These are phyloP conservation scores for Drosophila koepferae DNA, from an alignment of 2,888 invertebrate genomes.

Conservation along the genomic window DNA sequence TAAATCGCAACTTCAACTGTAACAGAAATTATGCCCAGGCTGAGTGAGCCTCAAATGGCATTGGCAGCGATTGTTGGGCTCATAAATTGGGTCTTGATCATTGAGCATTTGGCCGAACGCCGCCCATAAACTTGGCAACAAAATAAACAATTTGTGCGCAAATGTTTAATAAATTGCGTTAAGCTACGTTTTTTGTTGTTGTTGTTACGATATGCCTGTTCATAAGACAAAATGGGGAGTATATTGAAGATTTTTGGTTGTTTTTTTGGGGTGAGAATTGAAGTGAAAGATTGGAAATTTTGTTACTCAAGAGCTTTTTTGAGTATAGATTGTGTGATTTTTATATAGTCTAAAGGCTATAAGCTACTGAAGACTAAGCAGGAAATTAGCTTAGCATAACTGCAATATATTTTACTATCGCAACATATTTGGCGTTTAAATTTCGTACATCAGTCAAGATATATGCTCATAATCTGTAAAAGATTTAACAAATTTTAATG, in stretches of 20 bases:
- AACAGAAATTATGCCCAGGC: conserved; percentile 14
- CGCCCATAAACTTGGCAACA: conserved; percentile 59
- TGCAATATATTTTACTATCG: no score
- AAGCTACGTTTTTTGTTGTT: conserved; percentile 42
- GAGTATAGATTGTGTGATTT: no score
- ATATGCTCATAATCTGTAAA: no score
- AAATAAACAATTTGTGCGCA: conserved; percentile 75
- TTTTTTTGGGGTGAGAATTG: no score
- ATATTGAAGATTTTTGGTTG: not conserved
- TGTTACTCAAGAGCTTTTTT: no score
- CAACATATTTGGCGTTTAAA: no score
- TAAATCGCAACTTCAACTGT: conserved; percentile 24
- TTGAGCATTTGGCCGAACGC: conserved; percentile 31
- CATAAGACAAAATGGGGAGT: not conserved
- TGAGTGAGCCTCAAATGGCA: conserved; percentile 11
- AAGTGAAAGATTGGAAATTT: not conserved
- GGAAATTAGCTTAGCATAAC: no score
- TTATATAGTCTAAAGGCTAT: no score
- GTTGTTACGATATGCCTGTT: not conserved
- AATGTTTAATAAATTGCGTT: conserved; percentile 75
- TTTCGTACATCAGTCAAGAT: no score
- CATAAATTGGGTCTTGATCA: conserved; percentile 62
- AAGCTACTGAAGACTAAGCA: no score
- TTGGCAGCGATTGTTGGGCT: conserved; percentile 59
- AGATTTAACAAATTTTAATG: no score